Percentiles rank a stretch among this genome's conserved stretches.
Conservation (phyloP, 1,140 invertebrate species). For the Apocrypta bakeri region DNA sequence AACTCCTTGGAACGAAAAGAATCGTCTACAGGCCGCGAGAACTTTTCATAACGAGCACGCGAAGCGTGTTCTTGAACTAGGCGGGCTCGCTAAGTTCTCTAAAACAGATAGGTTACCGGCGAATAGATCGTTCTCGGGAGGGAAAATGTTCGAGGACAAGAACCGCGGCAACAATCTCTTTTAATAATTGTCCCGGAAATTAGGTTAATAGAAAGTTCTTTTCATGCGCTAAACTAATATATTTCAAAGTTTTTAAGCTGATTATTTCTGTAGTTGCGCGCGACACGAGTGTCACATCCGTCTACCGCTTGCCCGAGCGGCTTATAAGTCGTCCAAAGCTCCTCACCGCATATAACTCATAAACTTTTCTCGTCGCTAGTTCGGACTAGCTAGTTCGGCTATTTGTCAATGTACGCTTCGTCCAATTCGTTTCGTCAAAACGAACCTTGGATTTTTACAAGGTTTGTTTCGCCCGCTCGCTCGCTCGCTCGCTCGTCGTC, state of each 20-base stretch:
- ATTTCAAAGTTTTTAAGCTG: constrained; percentile 42
- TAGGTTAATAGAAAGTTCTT: constrained; percentile 43
- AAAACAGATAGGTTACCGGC: background rate
- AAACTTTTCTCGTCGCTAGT: background rate
- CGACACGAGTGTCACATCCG: background rate
- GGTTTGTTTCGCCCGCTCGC: too few species aligned
- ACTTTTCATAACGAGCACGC: background rate
- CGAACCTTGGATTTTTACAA: too few species aligned
- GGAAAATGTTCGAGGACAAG: constrained; percentile 17
- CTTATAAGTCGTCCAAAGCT: background rate
- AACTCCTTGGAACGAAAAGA: background rate
- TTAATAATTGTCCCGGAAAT: constrained; percentile 44
- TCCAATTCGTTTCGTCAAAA: background rate
- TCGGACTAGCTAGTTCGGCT: background rate
- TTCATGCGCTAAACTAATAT: constrained; percentile 26
- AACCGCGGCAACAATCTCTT: constrained; percentile 9
- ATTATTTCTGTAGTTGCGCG: constrained; percentile 33
- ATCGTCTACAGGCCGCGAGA: background rate
- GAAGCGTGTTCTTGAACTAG: constrained; percentile 9
- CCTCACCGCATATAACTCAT: constrained; percentile 20
- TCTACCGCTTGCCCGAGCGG: too few species aligned
- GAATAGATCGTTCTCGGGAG: background rate
- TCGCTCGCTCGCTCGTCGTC: background rate
- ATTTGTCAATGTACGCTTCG: constrained; percentile 7
- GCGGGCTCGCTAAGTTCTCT: too few species aligned